A percentile compares a stretch with the other conserved stretches of the same genome.
Evolutionary conservation across 2,888 invertebrate species (phyloP).

Genomic region (Pheosia gnoma): DNA sequence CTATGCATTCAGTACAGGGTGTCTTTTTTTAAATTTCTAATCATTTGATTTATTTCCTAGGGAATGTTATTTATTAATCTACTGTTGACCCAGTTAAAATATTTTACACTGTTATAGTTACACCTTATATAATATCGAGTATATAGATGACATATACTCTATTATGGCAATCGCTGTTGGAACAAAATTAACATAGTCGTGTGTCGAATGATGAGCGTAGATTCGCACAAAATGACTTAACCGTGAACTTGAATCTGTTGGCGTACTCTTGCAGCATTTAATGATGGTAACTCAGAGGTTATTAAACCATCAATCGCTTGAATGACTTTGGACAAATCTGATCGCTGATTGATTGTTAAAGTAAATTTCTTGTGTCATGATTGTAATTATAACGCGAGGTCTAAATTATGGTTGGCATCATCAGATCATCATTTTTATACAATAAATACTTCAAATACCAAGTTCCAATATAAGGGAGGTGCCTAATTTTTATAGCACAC

Average conservation of each 20-base stretch:
- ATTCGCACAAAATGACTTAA: constrained; percentile 28
- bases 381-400: background rate
- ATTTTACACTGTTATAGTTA: too few relatives aligned
- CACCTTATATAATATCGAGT: background rate
- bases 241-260: constrained; percentile 34
- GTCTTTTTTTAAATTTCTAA: too few relatives aligned
- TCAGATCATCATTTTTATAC: background rate
- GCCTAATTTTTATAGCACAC: background rate
- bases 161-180: constrained; percentile 25
- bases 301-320: constrained; percentile 39
- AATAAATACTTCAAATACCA: too few relatives aligned
- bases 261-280: constrained; percentile 24
- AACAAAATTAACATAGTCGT: constrained; percentile 25
- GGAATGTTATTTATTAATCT: too few relatives aligned
- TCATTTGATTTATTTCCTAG: too few relatives aligned
- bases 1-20: too few relatives aligned
- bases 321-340: constrained; percentile 34
- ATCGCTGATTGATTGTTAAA: constrained; percentile 16
- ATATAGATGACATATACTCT: constrained; percentile 21
- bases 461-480: too few relatives aligned
- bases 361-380: constrained; percentile 15
- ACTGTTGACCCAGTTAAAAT: too few relatives aligned
- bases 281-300: constrained; percentile 34
- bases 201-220: constrained; percentile 19
- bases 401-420: background rate